These are phyloP conservation scores for Temnopleurus reevesii DNA, from an alignment of 53 echinoderm and acorn worm genomes.

Conservation along the genomic window DNA sequence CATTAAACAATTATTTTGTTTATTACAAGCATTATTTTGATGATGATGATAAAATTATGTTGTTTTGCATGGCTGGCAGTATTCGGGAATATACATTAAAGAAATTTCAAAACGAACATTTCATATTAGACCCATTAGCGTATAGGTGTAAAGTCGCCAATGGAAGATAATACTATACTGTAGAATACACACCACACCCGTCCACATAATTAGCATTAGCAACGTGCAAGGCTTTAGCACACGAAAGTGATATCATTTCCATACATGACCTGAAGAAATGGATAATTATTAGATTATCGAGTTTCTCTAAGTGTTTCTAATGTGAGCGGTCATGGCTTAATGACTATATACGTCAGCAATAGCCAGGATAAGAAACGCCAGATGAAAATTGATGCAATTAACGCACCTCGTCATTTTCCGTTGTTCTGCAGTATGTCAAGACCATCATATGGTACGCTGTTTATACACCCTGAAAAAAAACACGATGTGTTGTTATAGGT, in stretches of 20 bases:
- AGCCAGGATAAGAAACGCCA: neutral
- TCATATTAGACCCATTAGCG: too few relatives aligned
- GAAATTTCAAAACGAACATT: too few relatives aligned
- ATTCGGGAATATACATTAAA: too few relatives aligned
- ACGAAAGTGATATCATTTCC: neutral
- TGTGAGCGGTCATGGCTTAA: neutral
- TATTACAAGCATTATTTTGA: too few relatives aligned
- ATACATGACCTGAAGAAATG: neutral
- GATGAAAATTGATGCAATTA: slow-evolving; percentile 12
- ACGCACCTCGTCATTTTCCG: slow-evolving; percentile 9
- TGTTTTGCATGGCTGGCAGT: too few relatives aligned
- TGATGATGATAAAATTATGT: too few relatives aligned
- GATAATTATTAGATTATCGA: neutral
- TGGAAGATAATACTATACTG: neutral
- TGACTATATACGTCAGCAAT: neutral
- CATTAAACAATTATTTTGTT: too few relatives aligned
- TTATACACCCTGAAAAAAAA: too few relatives aligned
- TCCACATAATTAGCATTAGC: neutral
- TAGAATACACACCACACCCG: neutral
- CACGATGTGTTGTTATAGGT: too few relatives aligned
- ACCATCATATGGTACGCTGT: too few relatives aligned
- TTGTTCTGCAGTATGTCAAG: neutral
- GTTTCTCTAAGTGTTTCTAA: neutral
- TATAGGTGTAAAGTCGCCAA: neutral
- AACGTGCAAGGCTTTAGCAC: neutral